A percentile compares a stretch with the other conserved stretches of the same genome.
Evolutionary conservation across 2,797 vertebrate genomes (phyloP).

Genomic region (Acestrorhynchus altus): DNA sequence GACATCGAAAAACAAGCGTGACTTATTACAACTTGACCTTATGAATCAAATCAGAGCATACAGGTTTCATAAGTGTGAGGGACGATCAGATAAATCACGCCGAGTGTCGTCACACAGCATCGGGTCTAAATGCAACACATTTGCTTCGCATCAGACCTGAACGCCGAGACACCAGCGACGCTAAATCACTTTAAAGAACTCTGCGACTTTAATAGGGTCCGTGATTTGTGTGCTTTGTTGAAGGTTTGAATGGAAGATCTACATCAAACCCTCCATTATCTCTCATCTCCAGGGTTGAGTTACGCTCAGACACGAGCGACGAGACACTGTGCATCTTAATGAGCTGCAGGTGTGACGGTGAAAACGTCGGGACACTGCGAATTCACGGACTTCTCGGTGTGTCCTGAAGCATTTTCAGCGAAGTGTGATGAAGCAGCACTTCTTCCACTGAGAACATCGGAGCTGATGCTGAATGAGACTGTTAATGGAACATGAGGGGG

Average conservation of each 20-base stretch:
- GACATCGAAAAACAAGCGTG: conserved; percentile 8
- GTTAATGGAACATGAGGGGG: too few relatives aligned
- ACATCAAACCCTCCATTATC: conserved; percentile 20
- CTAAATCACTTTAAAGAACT: conserved; percentile 39
- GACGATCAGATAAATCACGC: neutral
- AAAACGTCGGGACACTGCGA: too few relatives aligned
- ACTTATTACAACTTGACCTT: neutral
- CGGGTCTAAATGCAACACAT: conserved; percentile 25
- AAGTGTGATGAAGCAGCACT: neutral
- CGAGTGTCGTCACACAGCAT: neutral
- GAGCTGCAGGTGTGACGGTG: neutral
- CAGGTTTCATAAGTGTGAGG: neutral
- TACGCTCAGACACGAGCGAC: neutral
- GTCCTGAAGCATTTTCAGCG: neutral
- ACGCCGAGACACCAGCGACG: conserved; percentile 10
- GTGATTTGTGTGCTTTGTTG: conserved; percentile 31
- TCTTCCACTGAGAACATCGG: neutral
- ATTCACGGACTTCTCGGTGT: neutral
- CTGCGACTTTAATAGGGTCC: neutral
- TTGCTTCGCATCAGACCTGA: conserved; percentile 37
- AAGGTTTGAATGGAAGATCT: neutral
- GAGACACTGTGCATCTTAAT: neutral
- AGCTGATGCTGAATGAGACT: neutral
- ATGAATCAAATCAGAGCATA: neutral
- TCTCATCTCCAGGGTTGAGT: conserved; percentile 14